Evolutionary conservation across 2,888 invertebrate genomes (phyloP), one percentile per base, ranked within the genome.

Genomic region (Dinocampus coccinellae): DNA sequence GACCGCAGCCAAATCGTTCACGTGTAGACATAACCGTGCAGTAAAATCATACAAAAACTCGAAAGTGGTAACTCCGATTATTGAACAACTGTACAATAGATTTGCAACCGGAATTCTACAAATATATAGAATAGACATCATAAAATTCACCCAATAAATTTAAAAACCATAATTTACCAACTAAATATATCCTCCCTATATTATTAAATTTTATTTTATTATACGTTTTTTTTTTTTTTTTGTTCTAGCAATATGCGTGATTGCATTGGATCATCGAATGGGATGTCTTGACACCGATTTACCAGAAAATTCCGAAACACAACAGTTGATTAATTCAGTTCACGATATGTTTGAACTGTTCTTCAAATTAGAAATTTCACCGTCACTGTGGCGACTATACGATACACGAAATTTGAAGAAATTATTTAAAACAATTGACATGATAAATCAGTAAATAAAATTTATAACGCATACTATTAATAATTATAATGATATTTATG

Each of bases 331-430:
- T 73, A 90, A 92, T 83, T 92, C 93, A 75, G 94, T 94, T 77
- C 93, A 93, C 83, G 90, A 90, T 2, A 94, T 94, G 88, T 94
- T 94, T 82, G 93, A 93, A 89, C 92, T 93, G 77, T 93, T 94
- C 20, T 93, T 93, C 7, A 91, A 92, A 81, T 89, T 94, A 47
- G 94, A 94, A 87, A 85, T 94, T 24, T 90, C 92, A 57, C 92
- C 94, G 81, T 94, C 94, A 1, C 83, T 94, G 26, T 94, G 94
- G 94, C 90, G 93, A 75, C 80, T 93, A 63, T 93, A 92, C 86
- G 89, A 93, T 33, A 94, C 93, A 2, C 90, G 91, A 74, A 90
- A 93, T 9, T 93, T 94, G 81, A 91, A 91, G 82, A 92, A 91
- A 70, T 93, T 94, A 81, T 91, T 94, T 42, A 90, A 90, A 67